A percentile compares a stretch with the other conserved stretches of the same genome.
Conservation (phyloP, 2,113 vertebrate genomes). For the Tupaia chinensis region DNA sequence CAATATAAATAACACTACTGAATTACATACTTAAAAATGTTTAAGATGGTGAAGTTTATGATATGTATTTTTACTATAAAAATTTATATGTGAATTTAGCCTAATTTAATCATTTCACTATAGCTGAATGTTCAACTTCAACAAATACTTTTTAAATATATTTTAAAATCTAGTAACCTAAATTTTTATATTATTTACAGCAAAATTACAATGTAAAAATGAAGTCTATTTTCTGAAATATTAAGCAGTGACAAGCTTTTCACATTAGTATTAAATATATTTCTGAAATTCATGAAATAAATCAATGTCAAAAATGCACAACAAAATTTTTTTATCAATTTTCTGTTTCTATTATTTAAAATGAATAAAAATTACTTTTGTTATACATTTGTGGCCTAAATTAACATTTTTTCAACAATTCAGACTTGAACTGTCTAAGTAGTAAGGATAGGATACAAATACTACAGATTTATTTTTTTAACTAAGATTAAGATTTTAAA, state of each 20-base stretch:
- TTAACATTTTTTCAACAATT: slow-evolving; percentile 30
- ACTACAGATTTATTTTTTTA: slow-evolving; percentile 21
- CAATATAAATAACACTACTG: neutral
- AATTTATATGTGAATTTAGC: neutral
- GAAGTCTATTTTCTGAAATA: neutral
- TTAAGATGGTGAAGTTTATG: neutral
- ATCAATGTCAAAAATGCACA: neutral
- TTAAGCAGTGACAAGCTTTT: neutral
- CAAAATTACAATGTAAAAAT: slow-evolving; percentile 3
- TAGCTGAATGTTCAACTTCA: neutral
- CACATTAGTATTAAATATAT: neutral
- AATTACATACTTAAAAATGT: neutral
- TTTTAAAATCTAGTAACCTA: neutral
- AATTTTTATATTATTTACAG: neutral
- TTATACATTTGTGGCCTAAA: neutral
- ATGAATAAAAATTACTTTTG: slow-evolving; percentile 18
- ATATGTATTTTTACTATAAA: neutral
- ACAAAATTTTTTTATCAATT: slow-evolving; percentile 21
- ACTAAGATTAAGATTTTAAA: slow-evolving; percentile 18
- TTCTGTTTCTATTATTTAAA: slow-evolving; percentile 54
- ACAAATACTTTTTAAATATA: neutral
- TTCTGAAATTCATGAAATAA: slow-evolving; percentile 41
- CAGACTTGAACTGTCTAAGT: neutral
- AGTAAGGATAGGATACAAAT: neutral
- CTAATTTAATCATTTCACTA: slow-evolving; percentile 16